Conservation (phyloP, 1,140 invertebrate species). For the Heliothis subflexa region DNA sequence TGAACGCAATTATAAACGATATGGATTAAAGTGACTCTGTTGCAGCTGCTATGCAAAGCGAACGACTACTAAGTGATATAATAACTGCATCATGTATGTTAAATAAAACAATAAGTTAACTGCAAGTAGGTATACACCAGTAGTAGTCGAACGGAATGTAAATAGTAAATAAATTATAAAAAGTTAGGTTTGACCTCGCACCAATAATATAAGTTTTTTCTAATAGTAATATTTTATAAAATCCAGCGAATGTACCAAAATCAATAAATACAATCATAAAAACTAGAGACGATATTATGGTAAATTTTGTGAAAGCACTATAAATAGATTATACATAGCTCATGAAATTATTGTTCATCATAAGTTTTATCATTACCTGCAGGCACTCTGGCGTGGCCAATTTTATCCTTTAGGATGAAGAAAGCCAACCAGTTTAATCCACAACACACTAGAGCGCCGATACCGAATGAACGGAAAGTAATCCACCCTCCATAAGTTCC, state of each 20-base stretch:
- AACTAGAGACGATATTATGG: too few species aligned
- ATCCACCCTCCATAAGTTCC: conserved; percentile 87
- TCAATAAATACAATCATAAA: neutral
- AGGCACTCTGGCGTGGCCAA: conserved; percentile 50
- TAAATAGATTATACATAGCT: too few species aligned
- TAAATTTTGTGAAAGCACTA: too few species aligned
- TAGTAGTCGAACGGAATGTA: conserved; percentile 13
- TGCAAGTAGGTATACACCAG: neutral
- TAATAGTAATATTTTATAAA: too few species aligned
- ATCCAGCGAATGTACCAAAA: neutral
- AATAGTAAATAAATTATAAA: conserved; percentile 1
- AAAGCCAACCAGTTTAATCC: conserved; percentile 87
- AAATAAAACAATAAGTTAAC: neutral
- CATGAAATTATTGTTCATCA: conserved; percentile 24
- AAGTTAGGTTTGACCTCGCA: neutral
- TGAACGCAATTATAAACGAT: too few species aligned
- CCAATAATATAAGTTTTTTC: neutral
- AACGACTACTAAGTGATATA: neutral
- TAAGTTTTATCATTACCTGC: conserved; percentile 71
- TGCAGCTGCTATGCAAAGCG: too few species aligned
- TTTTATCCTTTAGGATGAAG: conserved; percentile 59
- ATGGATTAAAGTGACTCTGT: too few species aligned
- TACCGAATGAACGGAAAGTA: conserved; percentile 91
- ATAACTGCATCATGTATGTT: neutral
- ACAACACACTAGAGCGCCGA: conserved; percentile 88